Conservation (phyloP, 2,888 invertebrate species). For the Acanthosoma haemorrhoidale region DNA sequence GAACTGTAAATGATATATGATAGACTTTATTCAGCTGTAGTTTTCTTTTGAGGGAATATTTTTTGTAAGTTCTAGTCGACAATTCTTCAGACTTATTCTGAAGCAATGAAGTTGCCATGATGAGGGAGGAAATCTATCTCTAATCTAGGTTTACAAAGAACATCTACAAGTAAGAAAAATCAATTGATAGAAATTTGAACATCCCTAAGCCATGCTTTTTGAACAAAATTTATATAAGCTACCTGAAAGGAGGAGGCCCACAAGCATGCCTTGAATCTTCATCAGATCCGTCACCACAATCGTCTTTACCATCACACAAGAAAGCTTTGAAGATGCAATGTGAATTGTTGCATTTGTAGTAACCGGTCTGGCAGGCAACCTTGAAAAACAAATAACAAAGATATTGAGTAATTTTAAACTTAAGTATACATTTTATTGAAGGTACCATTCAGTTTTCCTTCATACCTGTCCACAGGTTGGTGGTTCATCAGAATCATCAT, state of each 20-base stretch:
- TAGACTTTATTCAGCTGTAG: too few species aligned
- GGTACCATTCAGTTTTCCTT: background rate
- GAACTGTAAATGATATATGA: too few species aligned
- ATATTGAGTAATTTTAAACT: background rate
- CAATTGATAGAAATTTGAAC: too few species aligned
- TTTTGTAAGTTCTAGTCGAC: too few species aligned
- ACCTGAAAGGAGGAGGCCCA: constrained; percentile 63
- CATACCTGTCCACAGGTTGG: constrained; percentile 60
- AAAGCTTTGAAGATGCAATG: constrained; percentile 88
- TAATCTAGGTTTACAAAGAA: too few species aligned
- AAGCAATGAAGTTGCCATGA: too few species aligned
- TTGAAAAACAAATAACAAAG: constrained; percentile 43
- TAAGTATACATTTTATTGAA: background rate
- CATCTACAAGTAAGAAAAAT: too few species aligned
- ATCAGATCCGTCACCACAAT: constrained; percentile 87
- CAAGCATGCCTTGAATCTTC: constrained; percentile 81
- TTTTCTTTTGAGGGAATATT: too few species aligned
- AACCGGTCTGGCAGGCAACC: constrained; percentile 67
- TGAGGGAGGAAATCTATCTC: too few species aligned
- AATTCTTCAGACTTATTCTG: too few species aligned
- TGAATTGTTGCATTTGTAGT: constrained; percentile 77
- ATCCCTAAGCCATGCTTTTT: too few species aligned
- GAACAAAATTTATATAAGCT: background rate
- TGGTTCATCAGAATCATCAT: constrained; percentile 86
- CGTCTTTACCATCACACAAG: constrained; percentile 89